Percentiles rank a stretch among this genome's conserved stretches.
Evolutionary conservation across 2,113 vertebrate species (phyloP).

Genomic region (Prionailurus bengalensis): DNA sequence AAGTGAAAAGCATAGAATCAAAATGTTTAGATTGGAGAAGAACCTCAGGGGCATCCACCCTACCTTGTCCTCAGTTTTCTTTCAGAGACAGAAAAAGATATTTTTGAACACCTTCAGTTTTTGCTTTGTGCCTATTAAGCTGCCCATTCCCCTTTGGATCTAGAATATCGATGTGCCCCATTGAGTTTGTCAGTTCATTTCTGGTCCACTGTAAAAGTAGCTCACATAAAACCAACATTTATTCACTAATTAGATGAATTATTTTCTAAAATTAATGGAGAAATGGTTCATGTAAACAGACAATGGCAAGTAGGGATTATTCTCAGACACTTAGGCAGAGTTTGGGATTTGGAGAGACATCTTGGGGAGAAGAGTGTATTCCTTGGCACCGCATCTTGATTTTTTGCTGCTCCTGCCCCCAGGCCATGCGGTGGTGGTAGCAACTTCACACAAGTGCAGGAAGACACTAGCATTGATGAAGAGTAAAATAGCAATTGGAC

Average conservation of each 20-base stretch:
- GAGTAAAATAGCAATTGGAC: background rate
- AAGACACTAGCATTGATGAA: background rate
- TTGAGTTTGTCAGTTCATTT: background rate
- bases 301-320: background rate
- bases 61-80: background rate
- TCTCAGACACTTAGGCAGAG: background rate
- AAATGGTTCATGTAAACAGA: background rate
- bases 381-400: background rate
- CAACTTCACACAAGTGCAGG: background rate
- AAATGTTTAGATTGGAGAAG: background rate
- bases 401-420: background rate
- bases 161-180: background rate
- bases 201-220: background rate
- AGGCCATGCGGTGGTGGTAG: background rate
- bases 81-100: background rate
- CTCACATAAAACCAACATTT: background rate
- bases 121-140: background rate
- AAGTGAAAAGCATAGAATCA: constrained; percentile 14
- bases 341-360: background rate
- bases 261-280: background rate
- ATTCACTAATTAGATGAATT: background rate
- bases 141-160: background rate
- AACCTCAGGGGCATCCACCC: background rate
- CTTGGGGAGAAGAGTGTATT: background rate
- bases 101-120: background rate